phyloP scores from a whole-genome alignment of 2,888 invertebrate species.

The Apotomis capreana region DNA sequence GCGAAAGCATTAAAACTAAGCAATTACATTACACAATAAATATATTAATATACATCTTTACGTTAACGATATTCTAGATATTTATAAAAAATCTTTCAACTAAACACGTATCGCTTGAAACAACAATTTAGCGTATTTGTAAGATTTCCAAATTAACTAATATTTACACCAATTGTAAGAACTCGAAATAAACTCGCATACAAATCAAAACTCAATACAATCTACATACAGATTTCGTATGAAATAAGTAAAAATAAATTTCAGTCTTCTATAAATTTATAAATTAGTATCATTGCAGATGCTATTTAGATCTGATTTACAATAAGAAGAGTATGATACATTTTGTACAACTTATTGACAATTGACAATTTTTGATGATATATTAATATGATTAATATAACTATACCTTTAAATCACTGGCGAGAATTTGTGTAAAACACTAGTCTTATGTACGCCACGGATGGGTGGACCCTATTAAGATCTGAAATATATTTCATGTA shows the following conservation, averaged over 20 bases:
- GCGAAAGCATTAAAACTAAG: slow-evolving; percentile 46
- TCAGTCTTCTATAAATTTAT: slow-evolving; percentile 81
- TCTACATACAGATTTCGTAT: slow-evolving; percentile 45
- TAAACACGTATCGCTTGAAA: slow-evolving; percentile 54
- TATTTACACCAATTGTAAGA: slow-evolving; percentile 54
- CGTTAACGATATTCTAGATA: slow-evolving; percentile 32
- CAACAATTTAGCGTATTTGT: slow-evolving; percentile 51
- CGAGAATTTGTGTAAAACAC: slow-evolving; percentile 9
- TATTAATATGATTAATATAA: slow-evolving; percentile 38
- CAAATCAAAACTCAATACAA: slow-evolving; percentile 29
- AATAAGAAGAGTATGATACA: slow-evolving; percentile 63
- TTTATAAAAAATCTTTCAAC: slow-evolving; percentile 33
- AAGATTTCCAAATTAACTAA: slow-evolving; percentile 52
- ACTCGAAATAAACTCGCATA: slow-evolving; percentile 30
- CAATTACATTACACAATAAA: slow-evolving; percentile 53
- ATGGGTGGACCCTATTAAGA: background rate
- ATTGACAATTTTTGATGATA: slow-evolving; percentile 55
- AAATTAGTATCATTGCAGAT: slow-evolving; percentile 71
- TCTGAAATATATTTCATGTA: slow-evolving; percentile 1
- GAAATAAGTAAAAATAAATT: slow-evolving; percentile 72
- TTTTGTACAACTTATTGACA: slow-evolving; percentile 67
- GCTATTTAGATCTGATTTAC: slow-evolving; percentile 60
- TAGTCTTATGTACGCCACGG: slow-evolving; percentile 14
- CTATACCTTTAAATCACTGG: slow-evolving; percentile 31
- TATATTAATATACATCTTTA: slow-evolving; percentile 42